These are phyloP conservation scores for Pandemis cinnamomeana DNA, from an alignment of 2,888 invertebrate genomes.

Conservation along the genomic window DNA sequence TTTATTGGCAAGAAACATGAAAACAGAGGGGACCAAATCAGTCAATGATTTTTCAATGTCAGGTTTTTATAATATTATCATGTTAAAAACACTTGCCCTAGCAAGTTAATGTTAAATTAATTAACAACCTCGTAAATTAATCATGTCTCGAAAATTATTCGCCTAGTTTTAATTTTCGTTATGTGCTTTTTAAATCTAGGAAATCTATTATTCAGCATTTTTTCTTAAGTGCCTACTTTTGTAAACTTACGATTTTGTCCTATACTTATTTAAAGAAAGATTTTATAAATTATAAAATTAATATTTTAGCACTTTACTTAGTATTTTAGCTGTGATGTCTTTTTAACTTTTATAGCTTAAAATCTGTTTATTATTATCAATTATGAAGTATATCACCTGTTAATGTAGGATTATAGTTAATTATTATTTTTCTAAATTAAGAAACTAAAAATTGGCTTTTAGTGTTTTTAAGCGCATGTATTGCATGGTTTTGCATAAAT, in stretches of 20 bases:
- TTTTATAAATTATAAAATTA: constrained; percentile 14
- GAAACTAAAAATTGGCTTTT: constrained; percentile 23
- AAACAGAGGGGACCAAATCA: not conserved
- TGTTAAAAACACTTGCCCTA: no score
- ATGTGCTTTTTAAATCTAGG: not conserved
- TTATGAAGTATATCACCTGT: not conserved
- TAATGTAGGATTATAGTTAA: not conserved
- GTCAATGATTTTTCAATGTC: not conserved
- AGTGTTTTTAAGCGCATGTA: constrained; percentile 41
- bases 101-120: no score
- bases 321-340: constrained; percentile 56
- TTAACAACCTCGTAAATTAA: not conserved
- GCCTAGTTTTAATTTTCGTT: not conserved
- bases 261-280: not conserved
- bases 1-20: not conserved
- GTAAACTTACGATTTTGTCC: not conserved
- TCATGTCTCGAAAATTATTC: not conserved
- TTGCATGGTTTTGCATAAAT: constrained; percentile 32
- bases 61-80: not conserved
- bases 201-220: not conserved
- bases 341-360: constrained; percentile 46
- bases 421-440: not conserved
- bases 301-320: constrained; percentile 17
- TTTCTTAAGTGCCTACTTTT: not conserved
- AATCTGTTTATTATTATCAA: constrained; percentile 21